Base-by-base conservation (phyloP, 2,797 vertebrate genomes). In the Diglossa cyanea region DNA sequence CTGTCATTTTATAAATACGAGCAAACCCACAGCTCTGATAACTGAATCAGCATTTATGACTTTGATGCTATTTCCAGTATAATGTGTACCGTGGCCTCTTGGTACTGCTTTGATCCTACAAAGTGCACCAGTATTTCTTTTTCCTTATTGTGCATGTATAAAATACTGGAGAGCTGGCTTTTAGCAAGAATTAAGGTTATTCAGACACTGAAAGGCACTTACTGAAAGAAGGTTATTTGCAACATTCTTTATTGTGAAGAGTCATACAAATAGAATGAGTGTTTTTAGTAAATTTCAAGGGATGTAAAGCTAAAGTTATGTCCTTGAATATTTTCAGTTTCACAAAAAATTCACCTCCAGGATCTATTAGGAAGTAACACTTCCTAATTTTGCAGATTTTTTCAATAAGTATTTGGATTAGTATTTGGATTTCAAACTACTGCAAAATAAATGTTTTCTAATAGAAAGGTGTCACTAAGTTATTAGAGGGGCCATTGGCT, bases 41-140 rank as follows among this genome's bases (percentile, higher is more conserved):
- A 94, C 82, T 63, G 73, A 94, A 90, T 94, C 88, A 91, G 79
- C 82, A 90, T 66, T 95, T 94, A 77, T 60, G 78, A 86, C 88
- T 95, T 91, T 93, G 90, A 90, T 93, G 81, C 26, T 90, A 76
- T 95, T 95, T 93, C 70, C 48, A 77, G 4, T 17, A 68, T 83
- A 90, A 54, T 80, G 17, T 33, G 18, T 50, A 31, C 33, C 61
- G 47, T 61, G 91, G 61, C 54, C 76, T 88, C 73, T 86, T 71
- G n/a, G 53, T 79, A 77, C 45, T 31, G 17, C 54, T 94, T 77
- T 6, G 0, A 10, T 86, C 30, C 45, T 65, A 74, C 44, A 40
- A 48, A 51, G 48, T 28, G 57, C 48, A 55, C 33, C 65, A 63
- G 33, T 60, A 67, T 83, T 80, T 88, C 61, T 88, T 33, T 73